Evolutionary conservation across 2,797 vertebrate genomes (phyloP).

Genomic region (Oceanodroma leucorhoa): DNA sequence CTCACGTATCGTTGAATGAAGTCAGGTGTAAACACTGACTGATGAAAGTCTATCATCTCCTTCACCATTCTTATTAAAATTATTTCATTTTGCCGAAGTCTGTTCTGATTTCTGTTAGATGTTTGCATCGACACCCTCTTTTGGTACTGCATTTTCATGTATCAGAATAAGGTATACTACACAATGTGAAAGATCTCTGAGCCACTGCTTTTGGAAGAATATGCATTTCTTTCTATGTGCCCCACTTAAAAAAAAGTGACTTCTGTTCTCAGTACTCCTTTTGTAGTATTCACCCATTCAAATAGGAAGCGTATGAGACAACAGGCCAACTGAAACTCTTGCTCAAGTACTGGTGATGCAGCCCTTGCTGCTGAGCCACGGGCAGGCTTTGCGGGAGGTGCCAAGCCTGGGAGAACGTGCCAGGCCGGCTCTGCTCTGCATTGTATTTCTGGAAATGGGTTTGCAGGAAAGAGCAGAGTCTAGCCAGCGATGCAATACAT

Average conservation of each 20-base stretch:
- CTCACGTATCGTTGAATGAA: neutral
- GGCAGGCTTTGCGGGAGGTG: fast-evolving
- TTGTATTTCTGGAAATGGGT: neutral
- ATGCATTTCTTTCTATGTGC: neutral
- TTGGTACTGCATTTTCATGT: neutral
- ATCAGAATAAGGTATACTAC: neutral
- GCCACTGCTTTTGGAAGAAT: neutral
- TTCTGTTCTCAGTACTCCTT: neutral
- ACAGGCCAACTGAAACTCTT: neutral
- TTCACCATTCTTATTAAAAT: neutral
- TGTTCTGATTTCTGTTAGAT: neutral
- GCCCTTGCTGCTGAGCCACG: neutral
- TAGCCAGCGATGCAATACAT: neutral
- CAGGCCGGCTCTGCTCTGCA: neutral
- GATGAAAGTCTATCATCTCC: neutral
- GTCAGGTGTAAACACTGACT: neutral
- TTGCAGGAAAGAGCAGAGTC: neutral
- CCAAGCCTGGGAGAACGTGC: neutral
- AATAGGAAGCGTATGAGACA: neutral
- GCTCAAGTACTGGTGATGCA: neutral
- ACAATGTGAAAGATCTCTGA: neutral
- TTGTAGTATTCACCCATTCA: neutral
- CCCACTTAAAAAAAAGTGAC: neutral
- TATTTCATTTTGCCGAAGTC: neutral
- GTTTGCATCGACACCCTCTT: neutral